Percentiles rank a stretch among this genome's conserved stretches.
Conservation (phyloP, 2,797 vertebrate genomes). For the Semaprochilodus insignis region DNA sequence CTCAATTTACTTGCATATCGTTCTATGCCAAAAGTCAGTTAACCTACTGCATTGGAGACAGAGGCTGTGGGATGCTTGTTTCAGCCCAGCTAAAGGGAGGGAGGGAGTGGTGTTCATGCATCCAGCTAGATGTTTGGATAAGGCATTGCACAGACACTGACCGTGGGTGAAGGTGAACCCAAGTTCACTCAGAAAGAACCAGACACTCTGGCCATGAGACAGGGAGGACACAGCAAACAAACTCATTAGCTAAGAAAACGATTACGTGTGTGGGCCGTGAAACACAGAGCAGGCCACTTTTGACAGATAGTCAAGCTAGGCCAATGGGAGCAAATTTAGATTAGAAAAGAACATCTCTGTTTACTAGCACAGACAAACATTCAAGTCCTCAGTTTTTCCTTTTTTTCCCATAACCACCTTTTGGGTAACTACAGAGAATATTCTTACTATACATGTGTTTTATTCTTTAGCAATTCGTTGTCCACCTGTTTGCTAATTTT, state of each 20-base stretch:
- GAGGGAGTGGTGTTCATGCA: background rate
- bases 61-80: constrained; percentile 11
- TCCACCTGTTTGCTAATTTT: background rate
- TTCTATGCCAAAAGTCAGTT: constrained; percentile 36
- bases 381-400: background rate
- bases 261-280: constrained; percentile 5
- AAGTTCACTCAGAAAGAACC: constrained; percentile 50
- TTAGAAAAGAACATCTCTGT: constrained; percentile 17
- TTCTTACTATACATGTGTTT: background rate
- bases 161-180: constrained; percentile 45
- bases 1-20: constrained; percentile 39
- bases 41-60: constrained; percentile 41
- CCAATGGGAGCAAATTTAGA: background rate
- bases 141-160: constrained; percentile 13
- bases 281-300: constrained; percentile 27
- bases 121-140: constrained; percentile 14
- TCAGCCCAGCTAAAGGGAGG: constrained; percentile 16
- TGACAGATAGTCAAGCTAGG: constrained; percentile 23
- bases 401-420: background rate
- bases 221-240: constrained; percentile 43
- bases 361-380: background rate
- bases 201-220: constrained; percentile 27
- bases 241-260: constrained; percentile 24
- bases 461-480: background rate
- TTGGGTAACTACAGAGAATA: background rate